Evolutionary conservation across 1,140 invertebrate species (phyloP).

Genomic region (Procambarus clarkii): DNA sequence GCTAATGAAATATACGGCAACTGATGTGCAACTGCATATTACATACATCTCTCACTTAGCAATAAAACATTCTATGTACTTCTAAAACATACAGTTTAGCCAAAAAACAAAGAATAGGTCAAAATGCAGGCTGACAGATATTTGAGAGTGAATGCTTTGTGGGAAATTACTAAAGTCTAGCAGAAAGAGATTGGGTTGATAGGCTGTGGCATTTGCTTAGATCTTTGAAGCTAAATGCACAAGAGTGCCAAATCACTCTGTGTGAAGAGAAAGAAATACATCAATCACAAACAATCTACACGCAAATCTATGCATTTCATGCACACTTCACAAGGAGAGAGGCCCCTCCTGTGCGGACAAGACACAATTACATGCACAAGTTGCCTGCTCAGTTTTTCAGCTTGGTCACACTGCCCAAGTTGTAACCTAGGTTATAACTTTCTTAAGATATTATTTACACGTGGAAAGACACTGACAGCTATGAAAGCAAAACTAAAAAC

Average conservation of each 20-base stretch:
- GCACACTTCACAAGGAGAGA: background rate
- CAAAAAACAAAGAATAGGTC: background rate
- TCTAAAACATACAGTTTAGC: background rate
- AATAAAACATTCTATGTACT: background rate
- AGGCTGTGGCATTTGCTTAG: conserved; percentile 25
- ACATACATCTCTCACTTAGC: background rate
- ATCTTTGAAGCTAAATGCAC: background rate
- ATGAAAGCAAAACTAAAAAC: too few relatives aligned
- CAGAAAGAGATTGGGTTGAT: background rate
- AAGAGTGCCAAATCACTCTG: conserved; percentile 48
- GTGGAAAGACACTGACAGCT: too few relatives aligned
- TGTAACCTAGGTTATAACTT: too few relatives aligned
- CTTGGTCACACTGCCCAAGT: background rate
- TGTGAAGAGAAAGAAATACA: conserved; percentile 34
- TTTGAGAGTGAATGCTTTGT: background rate
- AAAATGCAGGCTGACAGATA: background rate
- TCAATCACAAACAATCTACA: conserved; percentile 38
- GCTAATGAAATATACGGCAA: background rate
- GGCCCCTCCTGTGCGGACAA: background rate
- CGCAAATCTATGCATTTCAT: background rate
- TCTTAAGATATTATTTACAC: too few relatives aligned
- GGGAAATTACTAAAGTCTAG: background rate
- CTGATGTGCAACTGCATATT: background rate
- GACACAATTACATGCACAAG: background rate
- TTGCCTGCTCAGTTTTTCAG: background rate